These are phyloP conservation scores for Lagopus muta DNA, from an alignment of 2,113 vertebrate species.

Conservation along the genomic window DNA sequence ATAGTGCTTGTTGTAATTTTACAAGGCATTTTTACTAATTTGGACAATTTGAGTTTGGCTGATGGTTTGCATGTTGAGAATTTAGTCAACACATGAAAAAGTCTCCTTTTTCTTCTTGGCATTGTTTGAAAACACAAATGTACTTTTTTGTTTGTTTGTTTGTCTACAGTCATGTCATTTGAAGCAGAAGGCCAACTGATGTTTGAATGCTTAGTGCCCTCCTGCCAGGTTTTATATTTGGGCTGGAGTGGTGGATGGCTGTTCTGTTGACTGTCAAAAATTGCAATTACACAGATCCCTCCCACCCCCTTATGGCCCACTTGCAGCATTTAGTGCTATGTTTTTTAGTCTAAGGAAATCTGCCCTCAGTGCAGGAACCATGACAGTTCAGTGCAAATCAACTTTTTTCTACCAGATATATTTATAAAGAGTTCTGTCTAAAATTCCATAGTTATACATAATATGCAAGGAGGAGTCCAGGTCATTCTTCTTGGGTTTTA, in stretches of 20 bases:
- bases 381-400: not conserved
- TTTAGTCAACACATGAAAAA: not conserved
- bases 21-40: not conserved
- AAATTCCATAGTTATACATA: not conserved
- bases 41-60: not conserved
- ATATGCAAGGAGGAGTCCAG: not conserved
- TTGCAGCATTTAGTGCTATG: accelerated
- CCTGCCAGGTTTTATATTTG: constrained; percentile 47
- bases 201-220: not conserved
- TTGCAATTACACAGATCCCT: not conserved
- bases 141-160: not conserved
- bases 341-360: not conserved
- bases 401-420: not conserved
- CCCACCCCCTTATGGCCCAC: not conserved
- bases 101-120: not conserved
- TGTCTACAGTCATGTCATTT: constrained; percentile 36
- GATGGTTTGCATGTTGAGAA: not conserved
- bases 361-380: not conserved
- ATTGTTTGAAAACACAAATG: not conserved
- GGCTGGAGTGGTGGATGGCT: not conserved
- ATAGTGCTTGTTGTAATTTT: not conserved
- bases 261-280: constrained; percentile 15
- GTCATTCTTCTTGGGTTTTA: not conserved
- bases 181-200: constrained; percentile 27
- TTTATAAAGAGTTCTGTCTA: not conserved